A percentile compares a stretch with the other conserved stretches of the same genome.
Evolutionary conservation across 2,888 invertebrate species (phyloP).

Genomic region (Agrotis clavis): DNA sequence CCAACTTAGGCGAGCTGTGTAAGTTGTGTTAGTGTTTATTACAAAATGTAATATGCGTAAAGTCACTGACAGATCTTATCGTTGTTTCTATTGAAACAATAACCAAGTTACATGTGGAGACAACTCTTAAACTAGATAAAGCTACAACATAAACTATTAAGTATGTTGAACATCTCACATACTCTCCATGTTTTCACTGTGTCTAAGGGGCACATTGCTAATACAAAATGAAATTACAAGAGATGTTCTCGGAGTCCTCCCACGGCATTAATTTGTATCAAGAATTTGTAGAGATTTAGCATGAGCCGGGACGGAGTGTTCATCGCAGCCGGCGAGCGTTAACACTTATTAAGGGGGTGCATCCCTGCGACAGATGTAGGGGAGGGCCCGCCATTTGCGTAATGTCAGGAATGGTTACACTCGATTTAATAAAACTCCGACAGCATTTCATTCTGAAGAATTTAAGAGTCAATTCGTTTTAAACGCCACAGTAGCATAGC

Average conservation of each 20-base stretch:
- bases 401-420: conserved; percentile 91
- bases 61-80: conserved; percentile 17
- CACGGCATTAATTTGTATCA: conserved; percentile 90
- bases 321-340: conserved; percentile 90
- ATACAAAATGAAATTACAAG: conserved; percentile 88
- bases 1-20: conserved; percentile 1
- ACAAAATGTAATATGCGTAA: conserved; percentile 29
- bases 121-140: conserved; percentile 60
- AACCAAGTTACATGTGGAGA: conserved; percentile 35
- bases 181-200: conserved; percentile 73
- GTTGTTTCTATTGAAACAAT: conserved; percentile 31
- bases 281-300: conserved; percentile 91
- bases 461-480: conserved; percentile 91
- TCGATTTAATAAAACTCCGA: conserved; percentile 91
- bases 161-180: conserved; percentile 70
- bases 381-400: conserved; percentile 90
- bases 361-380: conserved; percentile 91
- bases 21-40: conserved; percentile 22
- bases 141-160: conserved; percentile 65
- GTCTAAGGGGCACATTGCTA: conserved; percentile 76
- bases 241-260: conserved; percentile 83
- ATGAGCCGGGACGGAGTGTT: conserved; percentile 87
- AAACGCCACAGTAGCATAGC: conserved; percentile 88
- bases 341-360: conserved; percentile 91
- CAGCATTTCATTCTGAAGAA: conserved; percentile 90